Conservation (phyloP, 23 tunicate genomes). For the Ascidia mentula region DNA sequence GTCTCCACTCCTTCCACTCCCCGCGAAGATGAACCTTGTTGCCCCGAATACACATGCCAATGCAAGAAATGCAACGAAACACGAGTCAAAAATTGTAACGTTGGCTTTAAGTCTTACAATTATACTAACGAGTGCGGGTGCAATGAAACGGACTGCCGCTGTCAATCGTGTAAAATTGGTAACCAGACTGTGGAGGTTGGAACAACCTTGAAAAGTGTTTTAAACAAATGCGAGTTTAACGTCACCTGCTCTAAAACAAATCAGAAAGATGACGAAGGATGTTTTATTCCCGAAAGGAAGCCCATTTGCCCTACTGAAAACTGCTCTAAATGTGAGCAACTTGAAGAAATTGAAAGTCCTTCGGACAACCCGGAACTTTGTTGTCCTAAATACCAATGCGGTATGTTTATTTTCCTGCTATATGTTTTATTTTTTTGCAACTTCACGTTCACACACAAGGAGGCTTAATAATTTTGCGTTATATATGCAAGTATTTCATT, state of each 20-base stretch:
- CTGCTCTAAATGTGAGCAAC: background rate
- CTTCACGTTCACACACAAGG: no score
- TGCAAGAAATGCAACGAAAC: background rate
- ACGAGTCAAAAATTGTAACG: background rate
- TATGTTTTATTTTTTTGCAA: no score
- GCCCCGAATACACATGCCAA: background rate
- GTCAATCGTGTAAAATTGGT: background rate
- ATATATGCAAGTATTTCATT: no score
- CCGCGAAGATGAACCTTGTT: no score
- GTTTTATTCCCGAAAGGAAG: background rate
- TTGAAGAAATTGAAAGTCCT: background rate
- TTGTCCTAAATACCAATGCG: conserved; percentile 15
- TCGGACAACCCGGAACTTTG: conserved; percentile 15
- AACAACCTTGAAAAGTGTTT: background rate
- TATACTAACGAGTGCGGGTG: background rate
- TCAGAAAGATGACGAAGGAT: background rate
- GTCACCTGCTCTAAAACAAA: background rate
- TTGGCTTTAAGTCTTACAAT: no score
- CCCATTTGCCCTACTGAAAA: background rate
- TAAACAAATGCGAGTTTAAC: background rate
- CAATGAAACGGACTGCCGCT: background rate
- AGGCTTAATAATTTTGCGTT: no score
- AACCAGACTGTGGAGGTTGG: background rate
- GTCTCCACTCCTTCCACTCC: background rate
- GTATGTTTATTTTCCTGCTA: background rate